Conservation (phyloP, 2,113 vertebrate species). For the Python bivittatus region DNA sequence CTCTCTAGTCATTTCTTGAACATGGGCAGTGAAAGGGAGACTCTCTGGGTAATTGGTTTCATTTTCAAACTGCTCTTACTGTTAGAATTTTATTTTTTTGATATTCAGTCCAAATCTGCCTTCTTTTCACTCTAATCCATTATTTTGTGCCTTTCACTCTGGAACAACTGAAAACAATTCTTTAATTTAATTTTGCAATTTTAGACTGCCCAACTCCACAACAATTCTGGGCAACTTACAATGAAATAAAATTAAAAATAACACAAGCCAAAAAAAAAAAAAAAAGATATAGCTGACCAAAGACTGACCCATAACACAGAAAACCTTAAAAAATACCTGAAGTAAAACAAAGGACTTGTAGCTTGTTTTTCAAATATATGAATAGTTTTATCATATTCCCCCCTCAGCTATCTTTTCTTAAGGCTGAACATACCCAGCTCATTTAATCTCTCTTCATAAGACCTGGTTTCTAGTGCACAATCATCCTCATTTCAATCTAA, state of each 20-base stretch:
- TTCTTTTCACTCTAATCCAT: neutral
- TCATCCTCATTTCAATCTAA: neutral
- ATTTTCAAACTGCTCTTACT: neutral
- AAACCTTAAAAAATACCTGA: neutral
- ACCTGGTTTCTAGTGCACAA: neutral
- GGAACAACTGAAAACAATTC: neutral
- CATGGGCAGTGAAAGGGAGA: neutral
- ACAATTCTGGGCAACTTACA: neutral
- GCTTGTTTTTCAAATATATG: neutral
- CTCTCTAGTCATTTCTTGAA: neutral
- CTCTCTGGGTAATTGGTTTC: neutral
- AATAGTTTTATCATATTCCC: neutral
- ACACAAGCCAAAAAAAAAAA: neutral
- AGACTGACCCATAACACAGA: neutral
- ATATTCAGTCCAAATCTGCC: neutral
- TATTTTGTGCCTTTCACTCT: neutral
- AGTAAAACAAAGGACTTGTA: neutral
- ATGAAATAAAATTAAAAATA: neutral
- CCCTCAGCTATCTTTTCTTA: neutral
- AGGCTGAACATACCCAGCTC: neutral
- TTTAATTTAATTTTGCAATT: neutral
- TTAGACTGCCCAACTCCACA: neutral
- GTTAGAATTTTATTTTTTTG: neutral
- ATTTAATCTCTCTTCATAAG: neutral
- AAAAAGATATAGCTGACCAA: neutral